Conservation (phyloP, 2,797 vertebrate genomes). For the Manis javanica region DNA sequence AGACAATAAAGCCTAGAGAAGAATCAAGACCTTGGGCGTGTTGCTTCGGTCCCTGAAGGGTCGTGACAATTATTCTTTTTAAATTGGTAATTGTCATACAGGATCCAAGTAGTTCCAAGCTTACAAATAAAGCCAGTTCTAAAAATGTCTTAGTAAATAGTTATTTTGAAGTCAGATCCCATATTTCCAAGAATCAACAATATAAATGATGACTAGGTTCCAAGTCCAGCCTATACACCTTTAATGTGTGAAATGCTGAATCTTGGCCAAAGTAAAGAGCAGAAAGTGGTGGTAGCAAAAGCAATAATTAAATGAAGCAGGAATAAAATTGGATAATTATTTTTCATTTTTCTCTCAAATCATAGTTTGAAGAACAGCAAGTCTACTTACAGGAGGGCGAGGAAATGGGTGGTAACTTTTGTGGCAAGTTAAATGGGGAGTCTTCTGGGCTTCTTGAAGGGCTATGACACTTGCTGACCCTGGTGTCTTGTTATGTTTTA, state of each 20-base stretch:
- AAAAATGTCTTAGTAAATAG: slow-evolving; percentile 38
- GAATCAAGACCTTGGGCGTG: too few species aligned
- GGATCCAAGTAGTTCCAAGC: background rate
- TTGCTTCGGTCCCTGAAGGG: too few species aligned
- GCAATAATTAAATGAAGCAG: slow-evolving; percentile 31
- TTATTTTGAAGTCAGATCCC: background rate
- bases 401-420: background rate
- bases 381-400: background rate
- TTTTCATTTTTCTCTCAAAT: background rate
- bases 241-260: slow-evolving; percentile 42
- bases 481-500: background rate
- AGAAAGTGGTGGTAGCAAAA: slow-evolving; percentile 28
- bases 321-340: slow-evolving; percentile 47
- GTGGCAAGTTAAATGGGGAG: background rate
- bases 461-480: background rate
- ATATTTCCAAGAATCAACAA: slow-evolving; percentile 49
- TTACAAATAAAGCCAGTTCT: slow-evolving; percentile 12
- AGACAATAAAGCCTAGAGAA: too few species aligned
- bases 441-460: background rate
- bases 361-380: background rate
- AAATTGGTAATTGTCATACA: background rate
- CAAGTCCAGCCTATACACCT: slow-evolving; percentile 37
- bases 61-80: background rate
- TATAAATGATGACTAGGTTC: slow-evolving; percentile 40
- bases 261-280: slow-evolving; percentile 38